These are phyloP conservation scores for Diachasma alloeum DNA, from an alignment of 1,140 invertebrate genomes.

Conservation along the genomic window DNA sequence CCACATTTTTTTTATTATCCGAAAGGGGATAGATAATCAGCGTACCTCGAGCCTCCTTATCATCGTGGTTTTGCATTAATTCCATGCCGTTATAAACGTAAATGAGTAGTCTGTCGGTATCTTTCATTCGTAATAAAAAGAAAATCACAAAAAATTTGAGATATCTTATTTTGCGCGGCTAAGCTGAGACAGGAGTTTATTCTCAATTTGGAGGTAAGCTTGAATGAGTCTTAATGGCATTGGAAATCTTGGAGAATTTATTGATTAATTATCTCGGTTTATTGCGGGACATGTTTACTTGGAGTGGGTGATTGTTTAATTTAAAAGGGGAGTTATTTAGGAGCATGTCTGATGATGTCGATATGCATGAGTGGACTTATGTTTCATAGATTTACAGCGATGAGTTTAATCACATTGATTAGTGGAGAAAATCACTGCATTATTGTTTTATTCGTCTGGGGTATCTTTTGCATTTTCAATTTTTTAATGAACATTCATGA, in stretches of 20 bases:
- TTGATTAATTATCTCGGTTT: neutral
- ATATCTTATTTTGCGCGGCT: neutral
- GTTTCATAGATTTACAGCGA: no score
- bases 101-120: neutral
- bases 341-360: neutral
- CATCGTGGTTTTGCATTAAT: constrained; percentile 1
- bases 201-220: neutral
- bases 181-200: neutral
- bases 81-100: neutral
- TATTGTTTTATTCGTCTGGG: no score
- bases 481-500: no score
- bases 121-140: neutral
- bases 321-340: neutral
- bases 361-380: no score
- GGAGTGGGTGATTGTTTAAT: neutral
- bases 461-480: no score
- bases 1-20: neutral
- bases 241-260: neutral
- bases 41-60: neutral
- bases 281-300: neutral
- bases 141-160: neutral
- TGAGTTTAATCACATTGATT: no score
- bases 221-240: neutral
- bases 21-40: neutral
- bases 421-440: no score